Evolutionary conservation across 2,113 vertebrate species (phyloP).

Genomic region (Sceloporus undulatus): DNA sequence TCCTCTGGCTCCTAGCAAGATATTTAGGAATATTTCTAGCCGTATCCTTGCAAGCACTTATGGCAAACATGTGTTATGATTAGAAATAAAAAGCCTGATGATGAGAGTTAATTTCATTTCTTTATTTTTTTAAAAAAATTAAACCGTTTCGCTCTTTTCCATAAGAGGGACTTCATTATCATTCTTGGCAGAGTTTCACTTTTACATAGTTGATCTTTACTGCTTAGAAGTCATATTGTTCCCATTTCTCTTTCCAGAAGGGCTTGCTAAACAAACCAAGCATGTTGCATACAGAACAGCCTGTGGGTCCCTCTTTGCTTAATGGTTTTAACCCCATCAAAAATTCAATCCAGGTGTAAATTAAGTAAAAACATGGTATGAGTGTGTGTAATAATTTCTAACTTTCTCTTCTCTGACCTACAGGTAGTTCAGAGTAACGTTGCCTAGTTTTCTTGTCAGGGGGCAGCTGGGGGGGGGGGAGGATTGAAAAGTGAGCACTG

Average conservation of each 20-base stretch:
- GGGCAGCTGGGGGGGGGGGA: too few relatives aligned
- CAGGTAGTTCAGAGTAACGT: not conserved
- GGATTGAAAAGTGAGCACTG: not conserved
- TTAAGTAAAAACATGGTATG: not conserved
- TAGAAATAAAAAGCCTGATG: constrained; percentile 29
- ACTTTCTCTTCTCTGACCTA: not conserved
- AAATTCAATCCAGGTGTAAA: not conserved
- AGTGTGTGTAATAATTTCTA: not conserved
- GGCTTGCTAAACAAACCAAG: constrained; percentile 2
- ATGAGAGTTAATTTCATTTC: constrained; percentile 41
- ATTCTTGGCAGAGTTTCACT: constrained; percentile 50
- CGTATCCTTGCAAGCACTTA: not conserved
- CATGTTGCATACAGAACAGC: not conserved
- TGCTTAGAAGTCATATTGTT: constrained; percentile 16
- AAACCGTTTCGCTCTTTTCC: constrained; percentile 40
- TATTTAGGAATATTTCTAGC: not conserved
- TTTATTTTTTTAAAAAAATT: not conserved
- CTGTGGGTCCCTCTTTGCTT: not conserved
- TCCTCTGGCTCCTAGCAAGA: not conserved
- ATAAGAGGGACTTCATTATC: constrained; percentile 42
- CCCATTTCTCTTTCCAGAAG: constrained; percentile 44
- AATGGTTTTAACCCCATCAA: constrained; percentile 17
- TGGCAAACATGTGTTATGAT: not conserved
- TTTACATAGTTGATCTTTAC: constrained; percentile 46
- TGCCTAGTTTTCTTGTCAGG: not conserved